Conservation (phyloP, 2,888 invertebrate genomes). For the Copidosoma aretas region DNA sequence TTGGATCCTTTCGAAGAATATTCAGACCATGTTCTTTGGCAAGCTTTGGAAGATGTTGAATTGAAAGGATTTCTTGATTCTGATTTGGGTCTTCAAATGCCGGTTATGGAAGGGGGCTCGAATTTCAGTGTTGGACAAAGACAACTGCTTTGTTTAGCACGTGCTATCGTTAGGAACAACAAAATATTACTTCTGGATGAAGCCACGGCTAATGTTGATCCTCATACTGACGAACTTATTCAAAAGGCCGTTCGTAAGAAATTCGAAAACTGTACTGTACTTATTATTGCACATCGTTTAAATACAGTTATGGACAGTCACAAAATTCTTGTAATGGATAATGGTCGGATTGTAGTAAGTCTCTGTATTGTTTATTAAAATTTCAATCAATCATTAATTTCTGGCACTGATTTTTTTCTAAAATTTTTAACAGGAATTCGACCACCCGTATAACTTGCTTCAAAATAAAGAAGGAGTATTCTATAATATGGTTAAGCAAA, state of each 20-base stretch:
- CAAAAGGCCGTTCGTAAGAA: conserved; percentile 66
- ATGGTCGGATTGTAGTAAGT: conserved; percentile 62
- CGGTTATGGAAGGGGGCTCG: conserved; percentile 78
- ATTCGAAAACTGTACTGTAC: conserved; percentile 66
- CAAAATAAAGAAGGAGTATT: conserved; percentile 69
- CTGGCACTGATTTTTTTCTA: not conserved
- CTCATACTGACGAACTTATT: conserved; percentile 71
- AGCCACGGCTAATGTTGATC: conserved; percentile 92
- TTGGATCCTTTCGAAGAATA: conserved; percentile 72
- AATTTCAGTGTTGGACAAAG: conserved; percentile 91
- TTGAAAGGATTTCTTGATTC: conserved; percentile 72
- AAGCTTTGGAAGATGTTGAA: conserved; percentile 71
- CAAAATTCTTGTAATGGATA: conserved; percentile 66
- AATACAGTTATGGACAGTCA: conserved; percentile 71
- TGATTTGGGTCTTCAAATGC: conserved; percentile 68
- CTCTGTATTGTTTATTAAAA: too few relatives aligned
- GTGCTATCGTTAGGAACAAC: conserved; percentile 86
- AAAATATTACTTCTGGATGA: conserved; percentile 87
- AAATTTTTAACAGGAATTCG: conserved; percentile 68
- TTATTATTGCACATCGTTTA: conserved; percentile 70
- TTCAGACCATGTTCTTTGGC: conserved; percentile 65
- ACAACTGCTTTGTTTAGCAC: conserved; percentile 88
- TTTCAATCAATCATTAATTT: not conserved
- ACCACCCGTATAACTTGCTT: conserved; percentile 74
- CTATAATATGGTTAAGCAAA: conserved; percentile 72